phyloP scores from a whole-genome alignment of 2,113 vertebrate species.

The Siphamia tubifer region DNA sequence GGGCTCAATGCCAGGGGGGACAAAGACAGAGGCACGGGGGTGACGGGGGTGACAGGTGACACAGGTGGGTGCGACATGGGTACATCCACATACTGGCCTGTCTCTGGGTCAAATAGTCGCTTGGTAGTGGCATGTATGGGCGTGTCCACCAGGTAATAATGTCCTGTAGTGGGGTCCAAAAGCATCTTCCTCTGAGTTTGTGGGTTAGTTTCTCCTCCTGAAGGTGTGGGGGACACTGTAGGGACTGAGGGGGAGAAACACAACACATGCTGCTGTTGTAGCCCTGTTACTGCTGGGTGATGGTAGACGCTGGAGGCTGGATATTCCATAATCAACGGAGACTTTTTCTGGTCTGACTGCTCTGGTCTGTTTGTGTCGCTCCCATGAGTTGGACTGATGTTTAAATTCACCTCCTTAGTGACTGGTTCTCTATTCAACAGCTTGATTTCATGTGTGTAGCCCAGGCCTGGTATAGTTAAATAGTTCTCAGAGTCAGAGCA shows the following conservation, averaged over 20 bases:
- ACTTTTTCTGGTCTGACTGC: constrained; percentile 41
- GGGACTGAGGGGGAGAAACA: constrained; percentile 81
- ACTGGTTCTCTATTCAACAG: constrained; percentile 18
- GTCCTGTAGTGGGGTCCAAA: constrained; percentile 91
- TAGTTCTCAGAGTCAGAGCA: constrained; percentile 86
- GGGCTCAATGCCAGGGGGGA: constrained; percentile 73
- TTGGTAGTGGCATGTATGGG: constrained; percentile 84
- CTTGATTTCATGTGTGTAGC: constrained; percentile 47
- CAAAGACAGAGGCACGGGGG: constrained; percentile 68
- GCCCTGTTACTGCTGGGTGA: constrained; percentile 61
- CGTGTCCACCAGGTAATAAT: constrained; percentile 94
- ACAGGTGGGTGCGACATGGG: constrained; percentile 80
- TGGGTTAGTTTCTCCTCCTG: constrained; percentile 42
- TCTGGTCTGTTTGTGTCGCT: constrained; percentile 46
- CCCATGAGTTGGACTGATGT: constrained; percentile 14
- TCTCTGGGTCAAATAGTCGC: constrained; percentile 93
- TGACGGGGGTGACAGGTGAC: constrained; percentile 57
- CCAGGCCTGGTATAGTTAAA: constrained; percentile 84
- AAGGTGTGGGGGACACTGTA: constrained; percentile 55
- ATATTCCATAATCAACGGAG: constrained; percentile 66
- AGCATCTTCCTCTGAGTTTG: constrained; percentile 92
- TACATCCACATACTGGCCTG: constrained; percentile 94
- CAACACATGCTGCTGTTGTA: constrained; percentile 74
- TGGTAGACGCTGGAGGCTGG: constrained; percentile 78
- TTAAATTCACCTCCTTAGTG: constrained; percentile 12